These are phyloP conservation scores for Notoglanidium macrostoma DNA, from an alignment of 2,797 vertebrate species.

Conservation along the genomic window DNA sequence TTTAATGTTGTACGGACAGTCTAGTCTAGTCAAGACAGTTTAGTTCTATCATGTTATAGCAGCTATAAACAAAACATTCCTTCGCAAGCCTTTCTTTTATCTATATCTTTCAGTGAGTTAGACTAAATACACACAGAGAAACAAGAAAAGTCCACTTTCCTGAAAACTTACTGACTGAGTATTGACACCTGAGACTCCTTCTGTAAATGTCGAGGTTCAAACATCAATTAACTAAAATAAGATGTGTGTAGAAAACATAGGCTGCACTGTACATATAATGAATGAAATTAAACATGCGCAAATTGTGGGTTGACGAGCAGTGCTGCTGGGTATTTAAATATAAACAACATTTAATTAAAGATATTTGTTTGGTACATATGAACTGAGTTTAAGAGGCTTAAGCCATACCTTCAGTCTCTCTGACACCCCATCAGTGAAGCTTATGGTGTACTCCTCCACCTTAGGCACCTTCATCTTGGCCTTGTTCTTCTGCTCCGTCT, in stretches of 20 bases:
- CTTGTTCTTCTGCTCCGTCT: constrained; percentile 95
- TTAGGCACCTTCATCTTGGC: constrained; percentile 93
- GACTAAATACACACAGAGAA: neutral
- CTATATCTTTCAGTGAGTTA: neutral
- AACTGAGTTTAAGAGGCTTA: neutral
- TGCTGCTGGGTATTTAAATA: neutral
- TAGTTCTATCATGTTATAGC: neutral
- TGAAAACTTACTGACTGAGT: neutral
- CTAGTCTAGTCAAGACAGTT: no score
- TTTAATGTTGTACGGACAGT: neutral
- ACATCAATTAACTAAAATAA: neutral
- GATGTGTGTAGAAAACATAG: neutral
- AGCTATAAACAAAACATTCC: neutral
- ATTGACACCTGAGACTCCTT: neutral
- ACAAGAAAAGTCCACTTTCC: neutral
- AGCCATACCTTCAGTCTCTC: constrained; percentile 88
- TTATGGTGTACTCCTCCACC: constrained; percentile 98
- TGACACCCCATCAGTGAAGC: constrained; percentile 88
- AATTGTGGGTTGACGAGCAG: neutral
- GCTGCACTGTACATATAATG: neutral
- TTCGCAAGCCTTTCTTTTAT: neutral
- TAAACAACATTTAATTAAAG: neutral
- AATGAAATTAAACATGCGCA: neutral
- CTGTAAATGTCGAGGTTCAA: neutral
- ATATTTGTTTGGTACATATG: neutral